Evolutionary conservation across 2,888 invertebrate genomes (phyloP).

Genomic region (Platycheirus rosarum): DNA sequence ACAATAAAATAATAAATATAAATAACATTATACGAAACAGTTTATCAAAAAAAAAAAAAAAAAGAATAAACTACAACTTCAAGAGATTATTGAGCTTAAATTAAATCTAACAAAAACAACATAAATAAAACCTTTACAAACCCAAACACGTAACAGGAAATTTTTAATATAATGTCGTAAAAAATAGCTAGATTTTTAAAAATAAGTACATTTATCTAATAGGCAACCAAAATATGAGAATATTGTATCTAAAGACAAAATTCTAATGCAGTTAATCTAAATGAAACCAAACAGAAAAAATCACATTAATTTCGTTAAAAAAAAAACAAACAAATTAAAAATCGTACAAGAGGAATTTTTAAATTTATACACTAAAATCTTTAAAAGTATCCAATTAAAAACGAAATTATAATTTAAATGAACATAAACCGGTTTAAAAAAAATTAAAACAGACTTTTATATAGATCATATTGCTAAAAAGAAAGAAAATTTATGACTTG

Average conservation of each 20-base stretch:
- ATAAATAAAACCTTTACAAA: constrained; percentile 34
- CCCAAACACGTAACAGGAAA: constrained; percentile 40
- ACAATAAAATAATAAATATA: constrained; percentile 36
- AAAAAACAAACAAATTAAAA: constrained; percentile 34
- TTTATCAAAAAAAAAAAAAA: constrained; percentile 29
- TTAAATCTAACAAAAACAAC: constrained; percentile 38
- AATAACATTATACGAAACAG: constrained; percentile 61
- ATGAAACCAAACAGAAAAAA: constrained; percentile 30
- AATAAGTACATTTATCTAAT: constrained; percentile 62
- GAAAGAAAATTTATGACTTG: constrained; percentile 35
- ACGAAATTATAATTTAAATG: constrained; percentile 36
- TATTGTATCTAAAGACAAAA: constrained; percentile 27
- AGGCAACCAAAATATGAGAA: constrained; percentile 46
- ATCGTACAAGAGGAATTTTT: constrained; percentile 70
- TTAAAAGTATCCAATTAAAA: constrained; percentile 72
- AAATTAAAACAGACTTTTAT: constrained; percentile 66
- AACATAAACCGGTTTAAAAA: constrained; percentile 64
- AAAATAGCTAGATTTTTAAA: constrained; percentile 56
- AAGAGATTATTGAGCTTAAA: constrained; percentile 67
- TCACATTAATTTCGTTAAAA: constrained; percentile 47
- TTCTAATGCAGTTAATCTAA: constrained; percentile 43
- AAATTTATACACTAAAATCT: constrained; percentile 72
- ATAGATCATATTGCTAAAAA: constrained; percentile 69
- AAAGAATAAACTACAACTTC: constrained; percentile 13
- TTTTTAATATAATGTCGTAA: constrained; percentile 37